A percentile compares a stretch with the other conserved stretches of the same genome.
These are phyloP conservation scores for Sebastes elongatus DNA, from an alignment of 2,797 vertebrate genomes.

Conservation along the genomic window DNA sequence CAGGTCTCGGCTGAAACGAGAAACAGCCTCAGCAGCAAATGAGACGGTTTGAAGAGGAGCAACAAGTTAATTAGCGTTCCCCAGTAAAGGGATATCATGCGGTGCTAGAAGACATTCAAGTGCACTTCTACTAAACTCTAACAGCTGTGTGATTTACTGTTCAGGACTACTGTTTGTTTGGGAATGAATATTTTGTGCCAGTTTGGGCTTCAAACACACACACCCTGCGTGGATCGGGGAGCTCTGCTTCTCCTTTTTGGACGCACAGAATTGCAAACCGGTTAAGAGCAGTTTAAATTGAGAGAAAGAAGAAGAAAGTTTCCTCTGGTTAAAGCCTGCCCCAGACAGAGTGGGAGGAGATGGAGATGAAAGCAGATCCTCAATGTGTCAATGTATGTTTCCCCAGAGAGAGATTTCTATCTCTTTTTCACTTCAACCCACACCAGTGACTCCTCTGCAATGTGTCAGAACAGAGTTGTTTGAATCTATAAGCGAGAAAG, in stretches of 20 bases:
- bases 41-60: neutral
- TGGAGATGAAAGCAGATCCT: conserved; percentile 62
- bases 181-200: neutral
- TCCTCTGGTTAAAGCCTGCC: conserved; percentile 42
- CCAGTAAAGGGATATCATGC: conserved; percentile 5
- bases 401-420: conserved; percentile 19
- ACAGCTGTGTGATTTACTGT: neutral
- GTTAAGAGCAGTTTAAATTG: conserved; percentile 18
- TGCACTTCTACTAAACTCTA: neutral
- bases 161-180: conserved; percentile 1
- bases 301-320: conserved; percentile 49
- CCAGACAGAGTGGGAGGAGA: conserved; percentile 66
- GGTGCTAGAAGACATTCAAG: neutral
- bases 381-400: conserved; percentile 48
- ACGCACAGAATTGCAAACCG: conserved; percentile 29
- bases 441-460: conserved; percentile 9
- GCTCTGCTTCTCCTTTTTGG: conserved; percentile 7
- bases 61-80: conserved; percentile 29
- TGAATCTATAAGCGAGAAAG: conserved; percentile 11
- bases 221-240: conserved; percentile 1
- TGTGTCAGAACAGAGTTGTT: conserved; percentile 47
- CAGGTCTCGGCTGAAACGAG: conserved; percentile 30
- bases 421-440: conserved; percentile 21
- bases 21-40: neutral
- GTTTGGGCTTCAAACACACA: neutral